A percentile compares a stretch with the other conserved stretches of the same genome.
Evolutionary conservation across 2,113 vertebrate genomes (phyloP).

Genomic region (Nycticorax nycticorax): DNA sequence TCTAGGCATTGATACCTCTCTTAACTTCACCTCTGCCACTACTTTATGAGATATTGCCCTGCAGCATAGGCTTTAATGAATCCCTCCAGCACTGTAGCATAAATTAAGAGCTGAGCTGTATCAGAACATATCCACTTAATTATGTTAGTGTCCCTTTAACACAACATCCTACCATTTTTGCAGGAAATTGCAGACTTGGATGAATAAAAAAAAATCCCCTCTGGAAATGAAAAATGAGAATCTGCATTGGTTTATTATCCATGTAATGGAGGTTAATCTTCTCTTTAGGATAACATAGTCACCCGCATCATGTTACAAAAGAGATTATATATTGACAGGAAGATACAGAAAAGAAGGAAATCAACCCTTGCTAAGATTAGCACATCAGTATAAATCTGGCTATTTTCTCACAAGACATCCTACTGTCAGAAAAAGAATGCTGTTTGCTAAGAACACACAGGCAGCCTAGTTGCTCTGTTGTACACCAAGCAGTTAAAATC

Average conservation of each 20-base stretch:
- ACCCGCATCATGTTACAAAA: not conserved
- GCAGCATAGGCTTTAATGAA: not conserved
- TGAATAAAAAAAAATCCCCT: not conserved
- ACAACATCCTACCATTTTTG: not conserved
- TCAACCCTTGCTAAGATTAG: not conserved
- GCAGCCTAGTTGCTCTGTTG: not conserved
- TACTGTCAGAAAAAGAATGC: not conserved
- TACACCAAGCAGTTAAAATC: not conserved
- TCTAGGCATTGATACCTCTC: not conserved
- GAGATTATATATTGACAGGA: not conserved
- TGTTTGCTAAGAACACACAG: not conserved
- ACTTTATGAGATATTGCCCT: not conserved
- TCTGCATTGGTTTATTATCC: not conserved
- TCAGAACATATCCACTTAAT: not conserved
- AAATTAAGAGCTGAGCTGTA: not conserved
- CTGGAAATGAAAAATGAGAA: not conserved
- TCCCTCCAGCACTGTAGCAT: not conserved
- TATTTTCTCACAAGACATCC: not conserved
- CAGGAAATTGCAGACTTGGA: not conserved
- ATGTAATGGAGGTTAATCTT: not conserved
- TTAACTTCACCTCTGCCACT: not conserved
- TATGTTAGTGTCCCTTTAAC: not conserved
- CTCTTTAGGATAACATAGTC: not conserved
- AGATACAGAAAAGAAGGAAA: not conserved
- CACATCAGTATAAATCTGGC: not conserved